Base-by-base conservation (phyloP, 1,140 invertebrate species). In the Dryas iulia region DNA sequence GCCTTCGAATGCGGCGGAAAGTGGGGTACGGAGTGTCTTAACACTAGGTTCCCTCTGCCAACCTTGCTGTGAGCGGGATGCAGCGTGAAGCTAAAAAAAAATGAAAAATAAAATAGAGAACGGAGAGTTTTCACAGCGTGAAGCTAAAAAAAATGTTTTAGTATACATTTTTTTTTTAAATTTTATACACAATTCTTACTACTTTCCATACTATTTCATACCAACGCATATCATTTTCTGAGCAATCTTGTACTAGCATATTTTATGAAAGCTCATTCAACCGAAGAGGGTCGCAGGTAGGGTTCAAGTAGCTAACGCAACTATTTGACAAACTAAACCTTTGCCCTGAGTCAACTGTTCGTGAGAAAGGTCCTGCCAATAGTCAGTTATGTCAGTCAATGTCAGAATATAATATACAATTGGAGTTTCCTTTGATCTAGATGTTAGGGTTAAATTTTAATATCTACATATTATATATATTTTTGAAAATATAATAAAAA, bases 331-430 rank as follows among this genome's bases (percentile, higher is more conserved):
- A 47, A 21, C 39, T 47, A 21, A 47, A 47, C 39, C 39, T 47
- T 47, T 7, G 39, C 39, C 39, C 21, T 14, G 33, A 39, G 14
- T 47, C 39, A 2, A 21, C 39, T 47, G 39, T 2, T 3, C 1
- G 18, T 47, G 14, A 18, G 39, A 47, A 47, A 47, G 39, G 39
- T 21, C 18, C 39, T 21, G 18, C 39, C 14, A 47, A 47, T 47
- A 47, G 39, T 47, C 39, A 47, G 39, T 47, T 47, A 47, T 21
- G 39, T 47, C 39, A 47, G 39, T 47, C 39, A 47, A 47, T 47
- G 8, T 39, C 12, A n/a, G 14, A 21, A 47, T 47, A 47, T 21
- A 47, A 7, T 18, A 21, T 18, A 8, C 14, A 8, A 7, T 12
- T n/a, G 21, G 14, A 3, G 33, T 11, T 18, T 8, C 39, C 14